Base-by-base conservation (phyloP, 1,140 invertebrate species). In the Geopemphigus sp. region DNA sequence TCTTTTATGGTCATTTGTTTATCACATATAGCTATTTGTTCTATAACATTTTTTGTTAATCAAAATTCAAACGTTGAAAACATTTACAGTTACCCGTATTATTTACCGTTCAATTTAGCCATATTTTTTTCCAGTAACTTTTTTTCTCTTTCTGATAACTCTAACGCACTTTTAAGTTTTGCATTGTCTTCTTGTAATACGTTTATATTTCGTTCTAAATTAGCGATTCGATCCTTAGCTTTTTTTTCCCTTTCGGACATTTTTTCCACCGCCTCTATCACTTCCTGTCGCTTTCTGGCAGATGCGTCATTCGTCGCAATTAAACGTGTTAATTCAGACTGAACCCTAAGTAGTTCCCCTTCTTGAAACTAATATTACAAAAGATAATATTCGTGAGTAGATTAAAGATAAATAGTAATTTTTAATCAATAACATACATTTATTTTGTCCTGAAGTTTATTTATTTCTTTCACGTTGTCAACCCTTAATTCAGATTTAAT, bases 401-500 rank as follows among this genome's bases (percentile, higher is more conserved):
- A 26, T 29, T 53, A 53, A 70, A 15, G 5, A 24, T 14, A 54
- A 72, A 26, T 39, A 39, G 8, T 39, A 39, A 8, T 3, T 39
- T 4, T 39, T 8, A 39, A 39, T 68, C 1, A 59, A 47, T 54
- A 15, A 45, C 74, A 22, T 59, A 78, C 74, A 47, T 22, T 63
- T 50, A 78, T 78, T 78, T 78, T 78, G 24, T 78, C 57, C 47
- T 78, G 54, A 50, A 78, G 74, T 47, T 5, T 45, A 50, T 45
- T 47, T 59, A 78, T 78, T 61, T 78, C 57, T 78, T 61, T 61
- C 2, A 24, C 29, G 22, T 24, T 78, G 2, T 47, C 56, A n/a
- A 39, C 17, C 8, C 74, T 78, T 10, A 78, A 32, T 50, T 78
- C 74, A 50, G 74, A 63, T 29, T 78, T 78, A 61, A 78, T 78